A percentile compares a stretch with the other conserved stretches of the same genome.
Evolutionary conservation across 2,113 vertebrate species (phyloP).

Genomic region (Alaudala cheleensis): DNA sequence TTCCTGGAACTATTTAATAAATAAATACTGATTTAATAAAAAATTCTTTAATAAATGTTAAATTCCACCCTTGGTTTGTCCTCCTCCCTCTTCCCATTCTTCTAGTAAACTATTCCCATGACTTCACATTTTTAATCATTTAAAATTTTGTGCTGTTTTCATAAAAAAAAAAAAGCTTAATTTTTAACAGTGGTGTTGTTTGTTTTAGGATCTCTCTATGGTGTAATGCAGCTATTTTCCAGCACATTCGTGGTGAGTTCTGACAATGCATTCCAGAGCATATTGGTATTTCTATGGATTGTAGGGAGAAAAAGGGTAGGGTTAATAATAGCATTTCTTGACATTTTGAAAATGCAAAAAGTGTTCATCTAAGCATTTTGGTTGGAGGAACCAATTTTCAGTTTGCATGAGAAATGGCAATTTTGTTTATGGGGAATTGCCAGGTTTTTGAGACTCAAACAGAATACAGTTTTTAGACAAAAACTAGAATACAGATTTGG

Average conservation of each 20-base stretch:
- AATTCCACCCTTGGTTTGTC: not conserved
- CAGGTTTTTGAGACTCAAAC: not conserved
- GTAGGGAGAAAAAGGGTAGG: not conserved
- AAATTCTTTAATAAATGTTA: not conserved
- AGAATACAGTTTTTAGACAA: not conserved
- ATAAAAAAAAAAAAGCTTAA: not conserved
- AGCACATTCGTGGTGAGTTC: conserved; percentile 93
- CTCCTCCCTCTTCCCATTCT: not conserved
- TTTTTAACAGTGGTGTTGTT: not conserved
- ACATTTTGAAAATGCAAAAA: not conserved
- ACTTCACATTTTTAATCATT: not conserved
- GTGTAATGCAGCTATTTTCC: conserved; percentile 92
- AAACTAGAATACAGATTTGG: not conserved
- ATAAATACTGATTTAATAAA: too few relatives aligned
- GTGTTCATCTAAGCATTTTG: not conserved
- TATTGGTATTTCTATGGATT: not conserved
- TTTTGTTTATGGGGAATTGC: not conserved
- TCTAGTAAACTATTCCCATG: not conserved
- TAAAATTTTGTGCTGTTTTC: not conserved
- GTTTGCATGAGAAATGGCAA: not conserved
- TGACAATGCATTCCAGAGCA: not conserved
- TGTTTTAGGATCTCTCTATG: conserved; percentile 89
- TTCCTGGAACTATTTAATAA: not conserved
- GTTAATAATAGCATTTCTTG: not conserved
- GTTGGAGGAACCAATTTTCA: not conserved